Evolutionary conservation across 2,888 invertebrate species (phyloP).

Genomic region (Alitta virens): DNA sequence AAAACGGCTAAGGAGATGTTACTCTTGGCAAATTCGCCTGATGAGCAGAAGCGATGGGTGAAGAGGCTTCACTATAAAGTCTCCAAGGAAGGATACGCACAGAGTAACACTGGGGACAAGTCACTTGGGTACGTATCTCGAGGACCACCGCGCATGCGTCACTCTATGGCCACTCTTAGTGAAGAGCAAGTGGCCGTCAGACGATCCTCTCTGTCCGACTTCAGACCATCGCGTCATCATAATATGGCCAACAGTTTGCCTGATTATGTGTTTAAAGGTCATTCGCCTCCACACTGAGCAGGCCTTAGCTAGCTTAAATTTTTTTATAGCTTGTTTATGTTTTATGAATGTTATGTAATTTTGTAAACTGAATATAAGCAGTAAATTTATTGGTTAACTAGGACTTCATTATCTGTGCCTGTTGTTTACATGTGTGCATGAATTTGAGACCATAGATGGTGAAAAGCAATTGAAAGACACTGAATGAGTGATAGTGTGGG

Average conservation of each 20-base stretch:
- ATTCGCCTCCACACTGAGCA: no score
- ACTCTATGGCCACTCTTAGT: neutral
- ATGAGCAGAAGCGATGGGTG: conserved; percentile 92
- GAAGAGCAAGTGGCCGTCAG: neutral
- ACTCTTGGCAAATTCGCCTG: conserved; percentile 77
- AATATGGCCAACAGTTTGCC: no score
- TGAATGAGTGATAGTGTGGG: no score
- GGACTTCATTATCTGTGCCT: no score
- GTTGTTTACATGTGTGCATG: no score
- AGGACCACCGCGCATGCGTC: neutral
- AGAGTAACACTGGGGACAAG: conserved; percentile 12
- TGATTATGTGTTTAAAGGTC: no score
- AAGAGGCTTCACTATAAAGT: conserved; percentile 85
- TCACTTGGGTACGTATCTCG: neutral
- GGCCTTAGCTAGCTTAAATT: neutral
- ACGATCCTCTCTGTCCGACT: neutral
- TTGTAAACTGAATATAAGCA: no score
- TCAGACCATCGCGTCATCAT: neutral
- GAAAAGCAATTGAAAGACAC: no score
- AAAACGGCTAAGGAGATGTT: conserved; percentile 85
- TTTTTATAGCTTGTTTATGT: no score
- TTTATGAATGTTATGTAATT: no score
- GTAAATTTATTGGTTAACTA: no score
- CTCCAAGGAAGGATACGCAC: conserved; percentile 67
- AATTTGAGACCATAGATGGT: no score